Evolutionary conservation across 2,113 vertebrate species (phyloP).

Genomic region (Oriolus oriolus): DNA sequence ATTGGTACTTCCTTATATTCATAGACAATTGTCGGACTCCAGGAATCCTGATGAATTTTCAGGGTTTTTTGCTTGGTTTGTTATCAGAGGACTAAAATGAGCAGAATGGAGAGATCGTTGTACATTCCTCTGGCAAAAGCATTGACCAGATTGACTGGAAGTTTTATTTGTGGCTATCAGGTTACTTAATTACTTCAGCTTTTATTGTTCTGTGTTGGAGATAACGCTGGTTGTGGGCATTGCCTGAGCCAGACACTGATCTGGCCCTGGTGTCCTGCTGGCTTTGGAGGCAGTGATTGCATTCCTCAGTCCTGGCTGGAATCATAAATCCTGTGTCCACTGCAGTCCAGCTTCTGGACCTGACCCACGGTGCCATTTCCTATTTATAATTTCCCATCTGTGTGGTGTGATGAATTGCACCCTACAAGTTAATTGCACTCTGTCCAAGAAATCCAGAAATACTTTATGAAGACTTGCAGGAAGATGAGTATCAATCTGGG

Average conservation of each 20-base stretch:
- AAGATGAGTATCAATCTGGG: background rate
- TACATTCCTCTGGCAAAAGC: background rate
- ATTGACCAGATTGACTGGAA: background rate
- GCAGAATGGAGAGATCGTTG: background rate
- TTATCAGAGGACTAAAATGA: background rate
- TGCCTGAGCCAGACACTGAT: background rate
- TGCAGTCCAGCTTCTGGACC: background rate
- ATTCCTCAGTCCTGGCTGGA: background rate
- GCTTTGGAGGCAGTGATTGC: background rate
- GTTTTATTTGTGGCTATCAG: background rate
- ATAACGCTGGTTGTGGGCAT: background rate
- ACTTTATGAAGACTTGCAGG: background rate
- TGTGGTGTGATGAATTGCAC: background rate
- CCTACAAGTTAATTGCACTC: background rate
- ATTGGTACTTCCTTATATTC: background rate
- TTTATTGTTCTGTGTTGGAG: background rate
- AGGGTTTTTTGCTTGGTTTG: background rate
- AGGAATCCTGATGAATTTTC: background rate
- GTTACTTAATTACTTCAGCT: background rate
- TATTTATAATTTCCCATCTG: background rate
- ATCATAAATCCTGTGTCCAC: background rate
- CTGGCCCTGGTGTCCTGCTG: background rate
- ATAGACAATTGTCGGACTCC: background rate
- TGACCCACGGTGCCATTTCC: background rate
- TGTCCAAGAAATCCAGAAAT: conserved; percentile 43